Evolutionary conservation across 2,888 invertebrate species (phyloP), one percentile per base, ranked within the genome.

Genomic region (Gryllus longicercus): DNA sequence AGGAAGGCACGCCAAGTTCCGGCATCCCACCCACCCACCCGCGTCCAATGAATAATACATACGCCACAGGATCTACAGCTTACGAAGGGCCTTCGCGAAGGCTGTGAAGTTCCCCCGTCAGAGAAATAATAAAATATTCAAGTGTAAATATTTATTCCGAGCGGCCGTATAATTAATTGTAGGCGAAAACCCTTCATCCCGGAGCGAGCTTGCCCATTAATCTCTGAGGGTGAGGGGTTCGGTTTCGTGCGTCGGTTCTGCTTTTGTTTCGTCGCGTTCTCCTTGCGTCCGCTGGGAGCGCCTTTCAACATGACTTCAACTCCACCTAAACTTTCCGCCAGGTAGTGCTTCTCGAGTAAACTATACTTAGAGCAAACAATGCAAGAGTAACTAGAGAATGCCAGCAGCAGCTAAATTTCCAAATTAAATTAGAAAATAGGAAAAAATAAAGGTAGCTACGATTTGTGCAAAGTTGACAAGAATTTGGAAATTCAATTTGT

Each of bases 111-210:
- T 63, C 63, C n/a, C 63, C 8, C 63, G 63, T 63, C 63, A 63
- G 63, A 63, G 16, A 63, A 18, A 16, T 16, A 63, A 63, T 63
- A 63, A 63, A 63, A 63, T 63, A 63, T 63, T 63, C 63, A 63
- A 63, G 63, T 18, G 63, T 63, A 63, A 63, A 63, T 63, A 63
- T 63, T 63, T 63, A 63, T 63, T 63, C 63, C 16, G 16, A 63
- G 63, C n/a, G 63, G 63, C 63, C 16, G n/a, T n/a, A 63, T 63
- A 63, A 63, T 63, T 63, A 63, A 63, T 63, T 63, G 63, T 63
- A n/a, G 63, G n/a, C 63, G 63, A 63, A 63, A 63, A 63, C 16
- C 63, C 63, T 63, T 63, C 63, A 63, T 63, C 16, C n/a, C 63
- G n/a, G n/a, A n/a, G 63, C 38, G 38, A 38, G 38, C 38, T 38